Percentiles rank a stretch among this genome's conserved stretches.
phyloP scores from a whole-genome alignment of 2,113 vertebrate genomes.

The Onychostoma macrolepis region DNA sequence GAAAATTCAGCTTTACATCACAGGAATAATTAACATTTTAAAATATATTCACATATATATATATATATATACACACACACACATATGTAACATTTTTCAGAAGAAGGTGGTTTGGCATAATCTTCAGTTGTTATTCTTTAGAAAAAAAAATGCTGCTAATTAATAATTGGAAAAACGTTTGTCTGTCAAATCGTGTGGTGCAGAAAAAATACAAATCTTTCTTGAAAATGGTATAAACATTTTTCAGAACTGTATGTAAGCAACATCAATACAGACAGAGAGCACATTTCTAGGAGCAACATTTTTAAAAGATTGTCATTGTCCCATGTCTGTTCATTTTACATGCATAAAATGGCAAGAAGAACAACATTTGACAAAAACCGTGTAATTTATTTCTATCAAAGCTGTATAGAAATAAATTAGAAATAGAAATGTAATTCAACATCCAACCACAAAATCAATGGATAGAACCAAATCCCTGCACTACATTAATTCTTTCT shows the following conservation, averaged over 20 bases:
- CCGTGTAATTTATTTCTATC: conserved; percentile 34
- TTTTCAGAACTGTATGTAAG: conserved; percentile 24
- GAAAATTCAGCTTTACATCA: too few relatives aligned
- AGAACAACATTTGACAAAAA: neutral
- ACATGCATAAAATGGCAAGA: neutral
- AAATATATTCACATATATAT: too few relatives aligned
- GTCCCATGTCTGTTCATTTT: neutral
- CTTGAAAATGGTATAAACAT: neutral
- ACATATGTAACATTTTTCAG: too few relatives aligned
- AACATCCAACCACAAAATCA: neutral
- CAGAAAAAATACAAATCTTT: neutral
- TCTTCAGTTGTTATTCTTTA: neutral
- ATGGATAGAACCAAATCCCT: neutral
- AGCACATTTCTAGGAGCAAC: neutral
- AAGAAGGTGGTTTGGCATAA: neutral
- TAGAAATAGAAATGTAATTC: too few relatives aligned
- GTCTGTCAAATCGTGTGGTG: neutral
- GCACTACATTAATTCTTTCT: neutral
- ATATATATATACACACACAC: too few relatives aligned
- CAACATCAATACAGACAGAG: neutral
- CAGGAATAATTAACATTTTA: too few relatives aligned
- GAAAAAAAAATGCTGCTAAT: neutral
- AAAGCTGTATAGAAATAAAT: neutral
- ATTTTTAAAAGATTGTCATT: neutral
- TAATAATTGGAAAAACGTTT: neutral